Conservation (phyloP, 2,888 invertebrate species). For the Pristionchus arcanus region DNA sequence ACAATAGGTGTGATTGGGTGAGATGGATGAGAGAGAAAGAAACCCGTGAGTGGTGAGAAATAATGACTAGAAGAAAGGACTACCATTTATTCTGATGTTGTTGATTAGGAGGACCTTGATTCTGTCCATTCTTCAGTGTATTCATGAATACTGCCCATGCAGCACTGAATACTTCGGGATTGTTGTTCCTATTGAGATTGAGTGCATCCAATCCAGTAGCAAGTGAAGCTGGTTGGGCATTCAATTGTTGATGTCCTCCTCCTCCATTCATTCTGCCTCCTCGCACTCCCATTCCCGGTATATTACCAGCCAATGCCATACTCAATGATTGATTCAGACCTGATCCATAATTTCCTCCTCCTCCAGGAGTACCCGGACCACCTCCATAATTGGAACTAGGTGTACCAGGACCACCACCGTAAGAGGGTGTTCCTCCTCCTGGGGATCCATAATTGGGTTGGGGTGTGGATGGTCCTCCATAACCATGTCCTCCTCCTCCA, state of each 20-base stretch:
- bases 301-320: conserved; percentile 45
- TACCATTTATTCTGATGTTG: conserved; percentile 39
- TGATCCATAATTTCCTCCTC: conserved; percentile 25
- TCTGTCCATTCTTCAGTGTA: conserved; percentile 54
- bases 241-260: conserved; percentile 36
- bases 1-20: neutral
- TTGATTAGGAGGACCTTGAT: neutral
- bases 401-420: neutral
- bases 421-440: neutral
- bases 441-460: conserved; percentile 20
- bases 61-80: neutral
- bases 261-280: conserved; percentile 45
- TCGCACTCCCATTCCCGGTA: conserved; percentile 25
- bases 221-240: conserved; percentile 57
- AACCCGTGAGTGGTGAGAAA: neutral
- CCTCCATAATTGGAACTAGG: conserved; percentile 9
- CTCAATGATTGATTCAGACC: conserved; percentile 23
- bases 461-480: conserved; percentile 21
- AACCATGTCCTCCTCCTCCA: conserved; percentile 27
- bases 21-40: neutral
- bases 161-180: conserved; percentile 50
- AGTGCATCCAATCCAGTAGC: conserved; percentile 67
- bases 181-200: conserved; percentile 65
- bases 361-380: neutral
- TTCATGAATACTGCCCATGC: conserved; percentile 55